A percentile compares a stretch with the other conserved stretches of the same genome.
These are phyloP conservation scores for Aplysina aerophoba DNA, from an alignment of 37 sponge, comb jelly and placozoan species.

Conservation along the genomic window DNA sequence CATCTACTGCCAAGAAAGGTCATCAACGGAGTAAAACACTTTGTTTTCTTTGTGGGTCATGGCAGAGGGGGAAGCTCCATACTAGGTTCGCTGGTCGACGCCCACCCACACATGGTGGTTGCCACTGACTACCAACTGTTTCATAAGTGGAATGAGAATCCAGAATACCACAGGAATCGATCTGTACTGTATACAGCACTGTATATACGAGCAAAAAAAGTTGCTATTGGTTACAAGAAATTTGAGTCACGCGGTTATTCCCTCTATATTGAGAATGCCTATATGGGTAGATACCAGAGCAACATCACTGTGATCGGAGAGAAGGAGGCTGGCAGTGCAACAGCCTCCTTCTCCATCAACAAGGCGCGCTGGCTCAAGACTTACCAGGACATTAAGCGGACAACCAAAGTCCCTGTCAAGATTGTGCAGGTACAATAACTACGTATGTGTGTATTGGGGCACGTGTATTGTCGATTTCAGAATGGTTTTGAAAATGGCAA, in stretches of 20 bases:
- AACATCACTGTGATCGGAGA: constrained; percentile 21
- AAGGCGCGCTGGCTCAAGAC: neutral
- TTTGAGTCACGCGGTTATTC: neutral
- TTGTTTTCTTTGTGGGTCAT: constrained; percentile 27
- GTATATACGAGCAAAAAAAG: neutral
- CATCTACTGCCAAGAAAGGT: neutral
- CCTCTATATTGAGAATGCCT: neutral
- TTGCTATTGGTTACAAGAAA: neutral
- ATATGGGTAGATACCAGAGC: constrained; percentile 6
- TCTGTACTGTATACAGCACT: constrained; percentile 18
- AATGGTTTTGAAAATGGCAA: neutral
- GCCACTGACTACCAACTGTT: constrained; percentile 20
- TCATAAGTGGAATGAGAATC: neutral
- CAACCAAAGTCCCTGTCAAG: neutral
- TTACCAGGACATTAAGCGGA: neutral
- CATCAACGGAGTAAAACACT: constrained; percentile 2
- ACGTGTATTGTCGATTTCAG: neutral
- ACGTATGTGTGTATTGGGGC: neutral
- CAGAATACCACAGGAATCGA: constrained; percentile 3
- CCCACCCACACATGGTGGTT: constrained; percentile 35
- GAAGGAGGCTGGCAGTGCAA: constrained; percentile 28
- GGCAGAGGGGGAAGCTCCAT: constrained; percentile 34
- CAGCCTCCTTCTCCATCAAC: neutral
- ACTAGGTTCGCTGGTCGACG: constrained; percentile 26
- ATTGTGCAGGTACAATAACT: constrained; percentile 27